These are phyloP conservation scores for Calyptomena viridis DNA, from an alignment of 2,113 vertebrate genomes.

Conservation along the genomic window DNA sequence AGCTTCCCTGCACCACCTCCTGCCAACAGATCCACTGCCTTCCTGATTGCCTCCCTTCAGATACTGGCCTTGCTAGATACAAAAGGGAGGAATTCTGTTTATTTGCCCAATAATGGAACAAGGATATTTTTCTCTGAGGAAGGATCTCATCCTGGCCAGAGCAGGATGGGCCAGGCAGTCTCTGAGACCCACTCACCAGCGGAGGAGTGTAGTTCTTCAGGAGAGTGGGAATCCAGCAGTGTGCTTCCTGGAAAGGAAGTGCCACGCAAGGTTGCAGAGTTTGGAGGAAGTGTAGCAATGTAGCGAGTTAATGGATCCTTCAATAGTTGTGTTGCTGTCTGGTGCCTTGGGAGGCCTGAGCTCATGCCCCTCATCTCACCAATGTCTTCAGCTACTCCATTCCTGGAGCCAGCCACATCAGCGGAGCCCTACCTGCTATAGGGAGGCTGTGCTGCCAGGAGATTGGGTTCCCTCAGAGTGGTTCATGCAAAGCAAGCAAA, in stretches of 20 bases:
- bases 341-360: neutral
- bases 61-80: rapidly evolving
- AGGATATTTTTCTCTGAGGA: neutral
- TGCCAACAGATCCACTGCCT: rapidly evolving
- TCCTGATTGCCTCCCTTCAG: neutral
- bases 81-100: neutral
- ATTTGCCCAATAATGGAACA: neutral
- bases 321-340: neutral
- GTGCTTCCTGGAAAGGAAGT: neutral
- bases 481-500: neutral
- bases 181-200: rapidly evolving
- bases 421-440: neutral
- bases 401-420: rapidly evolving
- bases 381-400: rapidly evolving
- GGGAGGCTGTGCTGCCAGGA: neutral
- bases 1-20: neutral
- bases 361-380: neutral
- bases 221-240: neutral
- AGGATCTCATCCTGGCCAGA: neutral
- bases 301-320: neutral
- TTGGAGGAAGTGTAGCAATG: neutral
- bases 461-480: neutral
- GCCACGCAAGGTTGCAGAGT: rapidly evolving
- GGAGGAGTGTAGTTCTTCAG: neutral
- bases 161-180: neutral